These are phyloP conservation scores for Hucho hucho DNA, from an alignment of 2,113 vertebrate genomes.

Conservation along the genomic window DNA sequence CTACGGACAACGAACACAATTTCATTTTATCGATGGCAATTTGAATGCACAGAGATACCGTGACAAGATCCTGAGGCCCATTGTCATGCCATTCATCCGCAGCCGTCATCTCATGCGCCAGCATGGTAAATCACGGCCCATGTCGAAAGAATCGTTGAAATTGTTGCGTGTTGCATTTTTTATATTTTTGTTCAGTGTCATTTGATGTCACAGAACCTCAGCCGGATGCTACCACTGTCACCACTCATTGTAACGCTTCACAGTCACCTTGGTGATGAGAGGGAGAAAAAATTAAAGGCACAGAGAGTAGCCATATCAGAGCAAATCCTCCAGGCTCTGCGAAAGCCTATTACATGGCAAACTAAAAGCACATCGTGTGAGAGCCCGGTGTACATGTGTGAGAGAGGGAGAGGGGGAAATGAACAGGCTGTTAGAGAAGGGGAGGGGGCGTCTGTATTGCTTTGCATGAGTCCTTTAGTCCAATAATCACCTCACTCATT, in stretches of 20 bases:
- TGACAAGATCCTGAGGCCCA: too few species aligned
- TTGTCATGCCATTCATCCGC: too few species aligned
- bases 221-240: neutral
- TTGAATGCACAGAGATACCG: too few species aligned
- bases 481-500: too few species aligned
- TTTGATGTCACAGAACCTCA: neutral
- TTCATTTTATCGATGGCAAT: too few species aligned
- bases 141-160: too few species aligned
- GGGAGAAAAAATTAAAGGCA: neutral
- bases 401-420: neutral
- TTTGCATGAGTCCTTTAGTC: too few species aligned
- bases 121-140: too few species aligned
- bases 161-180: neutral
- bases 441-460: neutral
- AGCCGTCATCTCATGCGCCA: too few species aligned
- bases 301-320: slow-evolving; percentile 7
- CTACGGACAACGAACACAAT: too few species aligned
- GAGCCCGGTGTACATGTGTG: neutral
- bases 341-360: slow-evolving; percentile 37
- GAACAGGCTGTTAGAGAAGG: neutral
- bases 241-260: neutral
- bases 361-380: neutral
- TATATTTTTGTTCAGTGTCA: neutral
- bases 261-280: slow-evolving; percentile 13
- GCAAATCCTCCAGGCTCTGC: slow-evolving; percentile 23